Base-by-base conservation (phyloP, 2,888 invertebrate species). In the Tanypteryx hageni region DNA sequence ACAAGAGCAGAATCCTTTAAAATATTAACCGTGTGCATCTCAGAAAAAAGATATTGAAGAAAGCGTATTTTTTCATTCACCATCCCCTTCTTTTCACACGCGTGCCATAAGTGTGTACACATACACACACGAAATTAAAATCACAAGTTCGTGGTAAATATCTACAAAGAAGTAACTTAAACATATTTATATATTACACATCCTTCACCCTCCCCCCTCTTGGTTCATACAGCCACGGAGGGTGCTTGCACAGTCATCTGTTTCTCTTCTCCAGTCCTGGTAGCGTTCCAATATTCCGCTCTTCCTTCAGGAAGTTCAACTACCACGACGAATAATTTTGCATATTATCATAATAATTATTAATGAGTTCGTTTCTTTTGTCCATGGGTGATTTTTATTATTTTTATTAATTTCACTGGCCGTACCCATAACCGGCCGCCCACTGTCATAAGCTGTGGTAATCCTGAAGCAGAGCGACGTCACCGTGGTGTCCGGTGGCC, bases 361-460 rank as follows among this genome's bases (percentile, higher is more conserved):
- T 76, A 18, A 76, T 27, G 22, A 76, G 76, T 76, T 68, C 68
- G 8, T n/a, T 68, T 68, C 68, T 16, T 68, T 76, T 76, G 76
- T 76, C 76, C 76, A 76, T 76, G 76, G 76, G 76, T 76, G 22
- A 27, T 13, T 68, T n/a, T n/a, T 64, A 64, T 64, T 64, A n/a
- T 16, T 27, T 22, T 76, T 18, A 76, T 27, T 27, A 14, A 56
- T 83, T 92, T 93, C 93, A 94, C 94, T 94, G 94, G 94, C 94
- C 93, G 93, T 94, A 94, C 91, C 93, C 93, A 94, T 94, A 94
- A 94, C 94, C 94, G 94, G 94, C 94, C 93, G 94, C 94, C 94
- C 94, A 94, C 94, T 94, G 94, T 94, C 94, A 94, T 94, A 94
- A 94, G 92, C 94, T 94, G 93, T 94, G 94, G 92, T 94, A 94